phyloP scores from a whole-genome alignment of 2,888 invertebrate genomes.

The Leptarthrus brevirostris region DNA sequence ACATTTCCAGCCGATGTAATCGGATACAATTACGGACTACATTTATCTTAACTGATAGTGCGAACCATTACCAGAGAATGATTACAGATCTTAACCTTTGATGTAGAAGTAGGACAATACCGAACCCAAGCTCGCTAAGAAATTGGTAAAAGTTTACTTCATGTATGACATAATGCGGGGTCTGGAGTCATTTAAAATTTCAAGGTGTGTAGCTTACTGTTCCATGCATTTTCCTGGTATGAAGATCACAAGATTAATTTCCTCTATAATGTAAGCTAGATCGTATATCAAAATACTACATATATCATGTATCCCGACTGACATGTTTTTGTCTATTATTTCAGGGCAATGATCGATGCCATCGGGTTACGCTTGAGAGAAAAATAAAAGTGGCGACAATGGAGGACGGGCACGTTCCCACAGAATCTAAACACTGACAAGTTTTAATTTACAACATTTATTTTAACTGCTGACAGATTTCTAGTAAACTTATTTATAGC shows the following conservation, averaged over 20 bases:
- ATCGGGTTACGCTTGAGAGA: conserved; percentile 14
- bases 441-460: conserved; percentile 14
- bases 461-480: conserved; percentile 22
- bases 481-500: conserved; percentile 8
- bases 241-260: not conserved
- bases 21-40: conserved; percentile 7
- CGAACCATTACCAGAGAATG: conserved; percentile 11
- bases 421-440: conserved; percentile 2
- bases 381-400: conserved; percentile 7
- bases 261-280: not conserved
- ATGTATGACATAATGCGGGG: too few relatives aligned
- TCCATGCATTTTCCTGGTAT: too few relatives aligned
- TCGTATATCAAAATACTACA: conserved; percentile 34
- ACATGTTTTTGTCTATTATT: conserved; percentile 6
- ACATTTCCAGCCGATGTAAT: conserved; percentile 16
- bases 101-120: too few relatives aligned
- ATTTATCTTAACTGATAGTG: conserved; percentile 28
- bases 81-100: too few relatives aligned
- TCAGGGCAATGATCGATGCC: conserved; percentile 24
- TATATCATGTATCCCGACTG: conserved; percentile 13
- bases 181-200: too few relatives aligned
- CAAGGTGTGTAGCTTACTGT: too few relatives aligned
- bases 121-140: too few relatives aligned
- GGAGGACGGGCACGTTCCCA: conserved; percentile 22
- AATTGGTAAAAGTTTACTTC: too few relatives aligned